Percentiles rank a stretch among this genome's conserved stretches.
Evolutionary conservation across 1,140 invertebrate species (phyloP).

Genomic region (Ooceraea biroi): DNA sequence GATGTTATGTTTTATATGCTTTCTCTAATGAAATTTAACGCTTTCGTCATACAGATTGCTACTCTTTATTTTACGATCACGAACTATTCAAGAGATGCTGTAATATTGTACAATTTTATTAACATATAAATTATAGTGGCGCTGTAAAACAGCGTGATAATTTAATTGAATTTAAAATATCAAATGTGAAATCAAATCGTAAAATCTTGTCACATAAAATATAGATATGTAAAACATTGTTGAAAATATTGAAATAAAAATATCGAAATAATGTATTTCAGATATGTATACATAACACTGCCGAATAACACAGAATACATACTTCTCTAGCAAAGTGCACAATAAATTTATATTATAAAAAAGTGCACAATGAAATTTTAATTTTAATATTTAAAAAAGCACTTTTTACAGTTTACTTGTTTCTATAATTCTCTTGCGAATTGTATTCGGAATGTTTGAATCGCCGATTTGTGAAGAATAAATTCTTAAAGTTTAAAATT

Average conservation of each 20-base stretch:
- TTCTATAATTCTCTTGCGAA: constrained; percentile 14
- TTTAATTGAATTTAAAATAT: constrained; percentile 15
- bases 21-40: constrained; percentile 42
- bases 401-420: constrained; percentile 18
- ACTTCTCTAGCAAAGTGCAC: background rate
- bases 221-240: background rate
- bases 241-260: constrained; percentile 43
- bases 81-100: constrained; percentile 6
- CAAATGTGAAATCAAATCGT: background rate
- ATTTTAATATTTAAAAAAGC: background rate
- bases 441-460: background rate
- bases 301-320: too few relatives aligned
- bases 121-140: background rate
- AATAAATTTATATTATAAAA: background rate
- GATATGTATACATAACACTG: too few relatives aligned
- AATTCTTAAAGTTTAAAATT: too few relatives aligned
- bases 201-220: constrained; percentile 22
- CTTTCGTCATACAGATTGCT: background rate
- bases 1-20: constrained; percentile 16
- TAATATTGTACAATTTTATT: background rate
- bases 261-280: too few relatives aligned
- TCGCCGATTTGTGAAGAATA: background rate
- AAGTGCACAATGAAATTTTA: background rate
- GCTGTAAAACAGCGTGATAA: constrained; percentile 16
- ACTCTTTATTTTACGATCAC: background rate